phyloP scores from a whole-genome alignment of 2,888 invertebrate genomes.

The Drosophila melanosoma region DNA sequence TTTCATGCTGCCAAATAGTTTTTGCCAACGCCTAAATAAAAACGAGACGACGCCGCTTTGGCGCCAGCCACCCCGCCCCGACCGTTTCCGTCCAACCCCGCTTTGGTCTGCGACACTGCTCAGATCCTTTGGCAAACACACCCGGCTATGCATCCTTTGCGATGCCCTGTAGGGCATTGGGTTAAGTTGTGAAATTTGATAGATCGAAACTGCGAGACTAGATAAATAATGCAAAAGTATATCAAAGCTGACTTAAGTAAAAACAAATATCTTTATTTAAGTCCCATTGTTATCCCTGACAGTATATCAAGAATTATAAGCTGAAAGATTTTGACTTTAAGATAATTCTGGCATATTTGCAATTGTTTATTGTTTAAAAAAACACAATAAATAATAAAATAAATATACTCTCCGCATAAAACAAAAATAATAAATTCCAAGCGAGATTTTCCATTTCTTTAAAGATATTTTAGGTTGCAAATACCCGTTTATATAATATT shows the following conservation, averaged over 20 bases:
- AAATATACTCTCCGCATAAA: not conserved
- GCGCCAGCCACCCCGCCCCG: slow-evolving; percentile 61
- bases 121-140: slow-evolving; percentile 46
- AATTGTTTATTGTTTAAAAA: not conserved
- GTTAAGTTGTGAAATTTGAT: slow-evolving; percentile 29
- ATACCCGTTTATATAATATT: not conserved
- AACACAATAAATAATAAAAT: not conserved
- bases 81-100: slow-evolving; percentile 3
- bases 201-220: slow-evolving; percentile 11
- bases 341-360: not conserved
- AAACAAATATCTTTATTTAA: not conserved
- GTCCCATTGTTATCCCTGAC: not conserved
- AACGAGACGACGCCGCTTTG: slow-evolving; percentile 63
- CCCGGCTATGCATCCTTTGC: slow-evolving; percentile 22
- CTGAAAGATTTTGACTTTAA: not conserved
- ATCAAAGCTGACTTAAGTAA: not conserved
- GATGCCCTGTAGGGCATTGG: slow-evolving; percentile 55
- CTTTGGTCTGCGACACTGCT: slow-evolving; percentile 32
- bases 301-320: not conserved
- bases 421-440: not conserved
- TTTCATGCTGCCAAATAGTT: slow-evolving; percentile 60
- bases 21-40: slow-evolving; percentile 70
- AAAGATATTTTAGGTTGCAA: too few relatives aligned
- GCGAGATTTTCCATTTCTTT: not conserved
- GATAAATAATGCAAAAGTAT: not conserved